Base-by-base conservation (phyloP, 2,888 invertebrate genomes). In the Choristoneura rosaceana region DNA sequence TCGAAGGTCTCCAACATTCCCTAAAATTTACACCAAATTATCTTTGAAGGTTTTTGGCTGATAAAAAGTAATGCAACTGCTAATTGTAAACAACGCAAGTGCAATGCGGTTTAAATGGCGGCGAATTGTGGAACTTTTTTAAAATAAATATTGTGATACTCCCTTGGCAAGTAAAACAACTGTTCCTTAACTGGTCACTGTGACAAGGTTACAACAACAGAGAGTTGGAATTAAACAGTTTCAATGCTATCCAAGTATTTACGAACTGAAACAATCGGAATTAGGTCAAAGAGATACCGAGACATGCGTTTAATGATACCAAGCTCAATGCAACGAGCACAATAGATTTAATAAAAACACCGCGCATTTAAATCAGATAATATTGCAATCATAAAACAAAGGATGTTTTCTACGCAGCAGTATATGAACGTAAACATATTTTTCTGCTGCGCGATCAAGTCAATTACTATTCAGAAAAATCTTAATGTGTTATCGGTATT, bases 11-110 rank as follows among this genome's bases (percentile, higher is more conserved):
- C 5, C 8, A 14, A 45, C 4, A 14, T 33, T 62, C 62, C 45
- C 45, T 14, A 14, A 9, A 38, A 60, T 60, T 34, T n/a, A 45
- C 25, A 12, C 14, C 25, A 62, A 14, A 61, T 62, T 45, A 71
- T 62, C 52, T 41, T 45, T 65, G 66, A 66, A 67, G 66, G 71
- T 38, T 67, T 71, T 61, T 71, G 61, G 41, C 55, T 62, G 61
- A 67, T 71, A 55, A 34, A 55, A 45, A 61, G 25, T 55, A 10
- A 45, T 66, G 66, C 66, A 67, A 47, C 47, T 14, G 7, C 3
- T 34, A 34, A 45, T 33, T 67, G 66, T 55, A 17, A 55, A 55
- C 41, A 65, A 63, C 12, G n/a, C 63, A n/a, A 4, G n/a, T n/a
- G 8, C 9, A 17, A 45, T 9, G n/a, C 10, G 12, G 38, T 34